These are phyloP conservation scores for Zoanthus sociatus DNA, from an alignment of 92 coral and sea anemone species.

Conservation along the genomic window DNA sequence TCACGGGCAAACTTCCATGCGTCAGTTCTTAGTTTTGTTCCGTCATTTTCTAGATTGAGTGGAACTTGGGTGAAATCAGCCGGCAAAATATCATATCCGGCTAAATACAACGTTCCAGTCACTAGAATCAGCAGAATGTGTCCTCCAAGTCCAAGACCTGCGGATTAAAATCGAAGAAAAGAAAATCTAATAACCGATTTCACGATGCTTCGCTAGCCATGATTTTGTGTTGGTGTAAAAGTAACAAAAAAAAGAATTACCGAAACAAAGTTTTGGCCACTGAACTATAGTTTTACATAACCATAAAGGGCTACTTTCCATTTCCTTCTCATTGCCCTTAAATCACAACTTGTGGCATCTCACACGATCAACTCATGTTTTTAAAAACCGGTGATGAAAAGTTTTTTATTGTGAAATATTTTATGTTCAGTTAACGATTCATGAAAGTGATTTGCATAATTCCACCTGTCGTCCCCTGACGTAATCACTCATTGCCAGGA, in stretches of 20 bases:
- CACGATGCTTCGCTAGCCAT: neutral
- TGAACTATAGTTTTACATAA: conserved; percentile 68
- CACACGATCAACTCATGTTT: neutral
- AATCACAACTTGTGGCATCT: neutral
- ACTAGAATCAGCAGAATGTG: conserved; percentile 75
- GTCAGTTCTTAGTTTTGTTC: conserved; percentile 90
- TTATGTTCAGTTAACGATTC: conserved; percentile 8
- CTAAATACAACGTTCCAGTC: conserved; percentile 77
- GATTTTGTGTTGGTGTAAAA: neutral
- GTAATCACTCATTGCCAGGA: conserved; percentile 23
- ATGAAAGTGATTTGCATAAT: conserved; percentile 25
- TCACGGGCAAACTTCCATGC: conserved; percentile 97
- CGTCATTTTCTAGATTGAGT: conserved; percentile 85
- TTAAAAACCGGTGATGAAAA: no score
- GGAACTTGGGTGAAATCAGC: conserved; percentile 95
- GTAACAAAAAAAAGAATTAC: conserved; percentile 52
- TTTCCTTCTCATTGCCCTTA: conserved; percentile 3
- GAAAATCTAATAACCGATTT: neutral
- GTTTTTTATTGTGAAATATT: neutral
- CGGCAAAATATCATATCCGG: conserved; percentile 91
- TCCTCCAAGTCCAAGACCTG: conserved; percentile 82
- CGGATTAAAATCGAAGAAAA: conserved; percentile 6
- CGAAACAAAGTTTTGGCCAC: conserved; percentile 74
- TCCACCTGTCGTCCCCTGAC: conserved; percentile 24
- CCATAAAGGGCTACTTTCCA: conserved; percentile 39